These are phyloP conservation scores for Chitala chitala DNA, from an alignment of 2,113 vertebrate species.

Conservation along the genomic window DNA sequence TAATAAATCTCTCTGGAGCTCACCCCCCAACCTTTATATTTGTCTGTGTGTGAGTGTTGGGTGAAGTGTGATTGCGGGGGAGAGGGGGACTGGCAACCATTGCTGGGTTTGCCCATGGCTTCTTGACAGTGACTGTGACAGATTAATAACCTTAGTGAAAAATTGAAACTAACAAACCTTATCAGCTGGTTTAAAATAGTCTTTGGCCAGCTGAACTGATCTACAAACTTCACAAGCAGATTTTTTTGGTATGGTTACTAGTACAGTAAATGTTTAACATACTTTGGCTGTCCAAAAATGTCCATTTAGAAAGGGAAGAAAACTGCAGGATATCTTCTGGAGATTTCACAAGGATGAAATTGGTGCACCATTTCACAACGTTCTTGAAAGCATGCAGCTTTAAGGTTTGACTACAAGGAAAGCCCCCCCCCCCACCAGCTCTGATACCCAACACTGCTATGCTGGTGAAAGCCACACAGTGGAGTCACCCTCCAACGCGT, in stretches of 20 bases:
- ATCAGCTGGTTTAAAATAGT: neutral
- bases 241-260: neutral
- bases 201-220: neutral
- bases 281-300: neutral
- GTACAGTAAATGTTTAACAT: neutral
- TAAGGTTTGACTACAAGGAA: neutral
- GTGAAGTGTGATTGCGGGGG: neutral
- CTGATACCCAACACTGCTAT: too few species aligned
- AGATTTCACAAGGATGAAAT: neutral
- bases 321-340: neutral
- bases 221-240: neutral
- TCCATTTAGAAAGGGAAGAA: neutral
- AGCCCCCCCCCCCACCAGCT: neutral
- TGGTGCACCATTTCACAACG: too few species aligned
- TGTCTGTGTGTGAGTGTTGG: neutral
- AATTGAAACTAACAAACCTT: neutral
- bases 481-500: neutral
- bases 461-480: neutral
- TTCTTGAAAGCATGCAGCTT: neutral
- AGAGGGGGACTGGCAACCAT: neutral
- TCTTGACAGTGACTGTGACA: too few species aligned
- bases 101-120: neutral
- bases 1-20: slow-evolving; percentile 24
- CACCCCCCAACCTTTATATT: slow-evolving; percentile 12
- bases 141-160: neutral